Evolutionary conservation across 2,797 vertebrate genomes (phyloP).

Genomic region (Erpetoichthys calabaricus): DNA sequence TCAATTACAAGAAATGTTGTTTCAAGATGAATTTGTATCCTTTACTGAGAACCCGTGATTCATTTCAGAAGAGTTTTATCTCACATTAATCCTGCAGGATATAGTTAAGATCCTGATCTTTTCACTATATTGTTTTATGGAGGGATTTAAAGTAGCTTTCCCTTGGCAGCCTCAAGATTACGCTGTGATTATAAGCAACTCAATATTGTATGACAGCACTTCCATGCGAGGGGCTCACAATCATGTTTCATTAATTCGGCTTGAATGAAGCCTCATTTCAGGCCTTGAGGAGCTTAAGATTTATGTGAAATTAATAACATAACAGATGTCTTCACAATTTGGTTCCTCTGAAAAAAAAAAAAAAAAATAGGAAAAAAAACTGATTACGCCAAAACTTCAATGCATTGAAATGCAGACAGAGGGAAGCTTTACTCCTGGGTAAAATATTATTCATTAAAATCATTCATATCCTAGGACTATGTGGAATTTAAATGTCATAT

Average conservation of each 20-base stretch:
- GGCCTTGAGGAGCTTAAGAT: constrained; percentile 91
- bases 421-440: constrained; percentile 49
- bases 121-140: constrained; percentile 76
- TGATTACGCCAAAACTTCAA: constrained; percentile 67
- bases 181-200: constrained; percentile 85
- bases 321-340: constrained; percentile 93
- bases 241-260: constrained; percentile 98
- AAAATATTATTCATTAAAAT: constrained; percentile 53
- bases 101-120: constrained; percentile 74
- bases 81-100: constrained; percentile 68
- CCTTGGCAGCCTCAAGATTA: constrained; percentile 84
- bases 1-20: constrained; percentile 39
- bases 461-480: constrained; percentile 51
- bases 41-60: constrained; percentile 57
- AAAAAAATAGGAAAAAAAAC: constrained; percentile 13
- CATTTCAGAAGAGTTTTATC: constrained; percentile 59
- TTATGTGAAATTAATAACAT: constrained; percentile 97
- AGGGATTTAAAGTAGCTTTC: constrained; percentile 67
- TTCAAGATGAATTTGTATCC: constrained; percentile 38
- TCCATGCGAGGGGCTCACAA: constrained; percentile 83
- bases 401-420: constrained; percentile 52
- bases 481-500: constrained; percentile 76
- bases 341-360: constrained; percentile 58
- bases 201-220: constrained; percentile 85
- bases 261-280: constrained; percentile 90